Evolutionary conservation across 1,140 invertebrate species (phyloP), one percentile per base, ranked within the genome.

Genomic region (Heliothis subflexa): DNA sequence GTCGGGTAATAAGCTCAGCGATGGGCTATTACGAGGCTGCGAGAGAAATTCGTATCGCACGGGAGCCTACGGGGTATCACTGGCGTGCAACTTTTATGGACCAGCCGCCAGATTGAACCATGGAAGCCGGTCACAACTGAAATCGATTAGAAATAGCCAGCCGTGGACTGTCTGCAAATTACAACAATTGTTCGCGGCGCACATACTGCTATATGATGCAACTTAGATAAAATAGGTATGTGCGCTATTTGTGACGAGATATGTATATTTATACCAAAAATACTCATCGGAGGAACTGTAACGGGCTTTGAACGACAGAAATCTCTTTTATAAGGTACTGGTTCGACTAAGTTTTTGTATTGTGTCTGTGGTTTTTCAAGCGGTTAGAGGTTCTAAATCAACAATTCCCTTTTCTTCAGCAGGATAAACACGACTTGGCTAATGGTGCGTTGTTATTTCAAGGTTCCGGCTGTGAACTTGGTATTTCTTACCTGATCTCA

Each of bases 1-100:
- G 91, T 87, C 87, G 85, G 86, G 88, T 94, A 94, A 94, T 94
- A 94, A 93, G 92, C 92, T 93, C 89, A 87, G 85, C 87, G 89
- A 91, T 90, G 89, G 91, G 85, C 92, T 93, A 94, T 94, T 93
- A 94, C 86, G 81, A 72, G 64, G 71, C 81, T 86, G 81, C 83
- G 85, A 83, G 88, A 87, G 88, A 92, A 89, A 91, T 94, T 93
- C 90, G 87, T 89, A 89, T 89, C 86, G 84, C 76, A 82, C 66
- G 75, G 21, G 77, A 87, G 79, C 86, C 85, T 88, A 86, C 79
- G 78, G 82, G 82, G 87, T 89, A 90, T 91, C 88, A 84, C 83
- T 89, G 73, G 81, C 81, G 81, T 85, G 87, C 85, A 86, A 91
- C 86, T 90, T 90, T 91, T 88, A 91, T 91, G 83, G 85, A 85